Base-by-base conservation (phyloP, 2,113 vertebrate species). In the Chauna torquata region DNA sequence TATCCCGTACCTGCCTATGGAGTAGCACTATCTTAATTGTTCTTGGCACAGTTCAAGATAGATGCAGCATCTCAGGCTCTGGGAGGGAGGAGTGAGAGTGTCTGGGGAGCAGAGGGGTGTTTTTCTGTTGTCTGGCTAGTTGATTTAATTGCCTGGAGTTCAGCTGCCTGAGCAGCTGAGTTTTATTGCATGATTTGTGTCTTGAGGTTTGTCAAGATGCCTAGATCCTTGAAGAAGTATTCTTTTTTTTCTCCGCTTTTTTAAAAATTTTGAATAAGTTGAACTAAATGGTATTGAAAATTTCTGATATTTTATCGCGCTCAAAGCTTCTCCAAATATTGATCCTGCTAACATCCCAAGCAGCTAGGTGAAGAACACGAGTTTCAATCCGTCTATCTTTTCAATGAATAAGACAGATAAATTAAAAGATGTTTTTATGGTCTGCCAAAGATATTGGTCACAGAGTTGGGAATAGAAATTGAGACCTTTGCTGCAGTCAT, bases 111-210 rank as follows among this genome's bases (percentile, higher is more conserved):
- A 20, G 32, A 38, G 42, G 86, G 50, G 42, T 85, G 81, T 69
- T 92, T 93, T 94, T 87, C 69, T 91, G 34, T 91, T 97, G 86
- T 94, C 86, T 95, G 83, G 30, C 49, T 84, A 23, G 47, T 89
- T 80, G 86, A 92, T 93, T 88, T 71, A 96, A 89, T 96, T 79
- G 69, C 83, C n/a, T 34, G 61, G 65, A 89, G 86, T 84, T 96
- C 91, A 84, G 80, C 88, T 85, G 94, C 55, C 36, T 64, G 61
- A 91, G 70, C 0, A 8, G 77, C 81, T 1, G 38, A 61, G 27
- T 87, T 95, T 96, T 82, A 76, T 66, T 69, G 65, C 78, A 36
- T 82, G 81, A 91, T 91, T 94, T 96, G 91, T 95, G 80, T 79
- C 62, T 49, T 49, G 49, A 90, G 88, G 74, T 55, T 88, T 89